phyloP scores from a whole-genome alignment of 2,888 invertebrate species.

The Platerodrilus igneus region DNA sequence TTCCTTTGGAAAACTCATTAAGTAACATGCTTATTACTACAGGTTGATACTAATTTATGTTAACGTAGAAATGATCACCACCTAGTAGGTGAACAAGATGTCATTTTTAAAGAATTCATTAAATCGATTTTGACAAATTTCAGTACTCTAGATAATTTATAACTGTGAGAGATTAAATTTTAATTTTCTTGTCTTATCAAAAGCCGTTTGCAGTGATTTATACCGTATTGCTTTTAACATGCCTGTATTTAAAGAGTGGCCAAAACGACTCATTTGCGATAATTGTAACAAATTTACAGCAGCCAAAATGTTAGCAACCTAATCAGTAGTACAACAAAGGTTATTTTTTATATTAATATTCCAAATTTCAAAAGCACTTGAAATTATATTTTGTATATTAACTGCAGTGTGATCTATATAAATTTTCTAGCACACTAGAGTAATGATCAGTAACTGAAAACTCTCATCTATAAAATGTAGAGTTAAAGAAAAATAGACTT shows the following conservation, averaged over 20 bases:
- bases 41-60: background rate
- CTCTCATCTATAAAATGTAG: conserved; percentile 1
- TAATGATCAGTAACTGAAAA: conserved; percentile 1
- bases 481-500: background rate
- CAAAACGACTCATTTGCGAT: background rate
- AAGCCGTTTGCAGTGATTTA: no score
- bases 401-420: background rate
- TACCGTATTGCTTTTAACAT: no score
- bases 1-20: no score
- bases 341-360: background rate
- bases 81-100: no score
- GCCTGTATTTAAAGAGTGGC: background rate
- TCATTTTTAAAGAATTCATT: no score
- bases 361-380: background rate
- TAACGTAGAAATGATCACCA: no score
- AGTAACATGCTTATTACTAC: background rate
- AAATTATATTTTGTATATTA: conserved; percentile 1
- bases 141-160: conserved; percentile 2
- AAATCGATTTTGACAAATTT: conserved; percentile 2
- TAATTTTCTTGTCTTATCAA: conserved; percentile 4
- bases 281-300: no score
- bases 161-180: conserved; percentile 2
- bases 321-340: no score
- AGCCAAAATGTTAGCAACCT: no score
- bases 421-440: conserved; percentile 1